Evolutionary conservation across 2,113 vertebrate genomes (phyloP).

Genomic region (Sorex araneus): DNA sequence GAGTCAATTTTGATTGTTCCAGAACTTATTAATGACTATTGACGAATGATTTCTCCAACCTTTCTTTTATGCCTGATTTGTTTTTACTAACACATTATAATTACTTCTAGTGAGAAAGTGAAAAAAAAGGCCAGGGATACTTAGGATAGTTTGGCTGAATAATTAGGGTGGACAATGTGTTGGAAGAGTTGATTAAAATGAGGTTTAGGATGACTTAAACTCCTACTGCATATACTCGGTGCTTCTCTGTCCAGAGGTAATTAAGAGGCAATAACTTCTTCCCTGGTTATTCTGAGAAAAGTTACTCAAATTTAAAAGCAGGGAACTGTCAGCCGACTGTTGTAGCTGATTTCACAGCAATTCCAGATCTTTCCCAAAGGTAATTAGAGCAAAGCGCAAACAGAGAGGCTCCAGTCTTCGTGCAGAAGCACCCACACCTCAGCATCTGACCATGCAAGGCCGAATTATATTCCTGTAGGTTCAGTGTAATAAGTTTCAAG

Average conservation of each 20-base stretch:
- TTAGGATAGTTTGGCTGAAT: not conserved
- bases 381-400: not conserved
- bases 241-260: not conserved
- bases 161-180: not conserved
- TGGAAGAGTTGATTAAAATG: not conserved
- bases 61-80: not conserved
- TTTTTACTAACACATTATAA: not conserved
- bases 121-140: not conserved
- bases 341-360: conserved; percentile 3
- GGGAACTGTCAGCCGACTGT: not conserved
- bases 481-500: conserved; percentile 60
- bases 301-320: not conserved
- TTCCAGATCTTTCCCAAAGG: conserved; percentile 14
- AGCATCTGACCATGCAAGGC: not conserved
- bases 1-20: not conserved
- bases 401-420: not conserved
- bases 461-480: not conserved
- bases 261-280: not conserved
- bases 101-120: not conserved
- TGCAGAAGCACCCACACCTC: not conserved
- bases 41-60: not conserved
- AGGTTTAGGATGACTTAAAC: not conserved
- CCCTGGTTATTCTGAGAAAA: conserved; percentile 41
- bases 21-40: not conserved
- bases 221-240: not conserved